Base-by-base conservation (phyloP, 2,113 vertebrate genomes). In the Petaurus breviceps region DNA sequence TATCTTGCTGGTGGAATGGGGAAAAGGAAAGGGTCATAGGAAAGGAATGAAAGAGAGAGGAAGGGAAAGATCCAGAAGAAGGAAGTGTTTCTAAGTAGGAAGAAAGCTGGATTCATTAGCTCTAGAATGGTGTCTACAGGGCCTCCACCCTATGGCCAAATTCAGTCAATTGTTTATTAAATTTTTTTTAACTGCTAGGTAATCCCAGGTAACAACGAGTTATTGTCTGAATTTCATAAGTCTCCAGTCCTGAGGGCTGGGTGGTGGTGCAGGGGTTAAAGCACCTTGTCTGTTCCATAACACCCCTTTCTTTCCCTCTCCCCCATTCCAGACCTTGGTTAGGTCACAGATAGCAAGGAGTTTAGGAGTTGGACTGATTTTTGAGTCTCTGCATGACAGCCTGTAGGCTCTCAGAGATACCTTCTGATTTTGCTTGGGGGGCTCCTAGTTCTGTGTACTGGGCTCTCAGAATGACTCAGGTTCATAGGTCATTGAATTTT, bases 181-280 rank as follows among this genome's bases (percentile, higher is more conserved):
- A 51, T 31, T 97, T 96, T 94, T 89, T 31, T 89, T 93, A 97
- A 96, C 95, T 97, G 94, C 52, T 92, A 92, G 94, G 95, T 97
- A 95, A 96, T 97, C 94, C 90, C 92, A 96, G 95, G 96, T 95
- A 95, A 98, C 94, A 97, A 96, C 91, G 95, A 96, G n/a, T 97
- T 96, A 93, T 95, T 96, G 92, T 96, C 57, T 95, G 90, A 90
- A 91, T 97, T 97, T 97, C 97, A 92, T 52, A 96, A 97, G 94
- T 95, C 84, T 96, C 51, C n/a, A 49, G 91, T 95, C 94, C 97
- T 22, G 57, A 98, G 96, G 97, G 94, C 91, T 97, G 94, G 94
- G 94, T 55, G 96, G 93, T 68, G 96, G 96, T 97, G 0, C 68
- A 96, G 90, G 94, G 95, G 95, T 94, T 96, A 97, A 92, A 90